Evolutionary conservation across 2,888 invertebrate genomes (phyloP).

Genomic region (Ernsta delagoae): DNA sequence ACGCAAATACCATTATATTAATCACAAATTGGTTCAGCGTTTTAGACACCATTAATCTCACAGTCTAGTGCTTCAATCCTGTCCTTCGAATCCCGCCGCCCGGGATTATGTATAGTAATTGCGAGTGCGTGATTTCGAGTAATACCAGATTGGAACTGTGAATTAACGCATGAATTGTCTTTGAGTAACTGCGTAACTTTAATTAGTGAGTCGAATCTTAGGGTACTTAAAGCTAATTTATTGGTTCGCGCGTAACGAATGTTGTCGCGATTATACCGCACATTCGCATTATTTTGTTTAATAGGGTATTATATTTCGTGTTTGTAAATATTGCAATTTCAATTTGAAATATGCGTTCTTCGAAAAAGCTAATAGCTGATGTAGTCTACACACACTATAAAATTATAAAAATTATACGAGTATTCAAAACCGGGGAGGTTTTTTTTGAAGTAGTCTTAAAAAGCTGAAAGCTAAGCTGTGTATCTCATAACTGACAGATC

Average conservation of each 20-base stretch:
- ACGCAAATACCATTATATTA: too few species aligned
- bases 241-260: slow-evolving; percentile 7
- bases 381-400: too few species aligned
- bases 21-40: neutral
- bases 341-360: too few species aligned
- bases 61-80: slow-evolving; percentile 21
- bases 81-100: slow-evolving; percentile 18
- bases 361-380: too few species aligned
- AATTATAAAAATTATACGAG: too few species aligned
- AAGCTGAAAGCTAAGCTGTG: neutral
- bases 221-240: slow-evolving; percentile 29
- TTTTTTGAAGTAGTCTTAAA: neutral
- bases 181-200: slow-evolving; percentile 31
- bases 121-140: slow-evolving; percentile 31
- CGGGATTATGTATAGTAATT: slow-evolving; percentile 33
- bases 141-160: slow-evolving; percentile 28
- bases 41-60: neutral
- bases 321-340: neutral
- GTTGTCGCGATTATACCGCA: slow-evolving; percentile 19
- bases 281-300: slow-evolving; percentile 14
- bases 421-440: too few species aligned
- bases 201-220: slow-evolving; percentile 22
- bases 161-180: slow-evolving; percentile 35
- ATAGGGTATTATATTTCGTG: neutral
- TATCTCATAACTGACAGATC: neutral